Base-by-base conservation (phyloP, 2,888 invertebrate genomes). In the Tyria jacobaeae region DNA sequence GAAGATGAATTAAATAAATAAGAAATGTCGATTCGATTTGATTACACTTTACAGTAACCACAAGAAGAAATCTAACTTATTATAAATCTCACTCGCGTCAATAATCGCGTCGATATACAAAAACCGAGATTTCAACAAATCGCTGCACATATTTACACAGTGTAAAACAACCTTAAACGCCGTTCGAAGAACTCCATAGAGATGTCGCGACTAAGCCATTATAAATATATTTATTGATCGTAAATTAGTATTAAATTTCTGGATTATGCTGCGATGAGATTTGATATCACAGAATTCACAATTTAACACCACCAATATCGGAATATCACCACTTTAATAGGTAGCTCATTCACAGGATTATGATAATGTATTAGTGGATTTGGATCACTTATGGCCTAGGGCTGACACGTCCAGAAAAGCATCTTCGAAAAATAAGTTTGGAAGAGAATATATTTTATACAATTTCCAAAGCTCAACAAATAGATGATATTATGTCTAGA, bases 191-290 rank as follows among this genome's bases (percentile, higher is more conserved):
- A 59, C 64, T 62, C 69, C 71, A 73, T 68, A 76, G 62, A 68
- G 70, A 78, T 81, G 83, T 84, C 83, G 80, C 79, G 79, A 84
- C 78, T 70, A 61, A 51, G 68, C 75, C 73, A 83, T 81, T 87
- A 81, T 76, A 70, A 74, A 73, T 75, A 82, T 86, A 86, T 87
- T 87, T 87, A 88, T 84, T 52, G 79, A 60, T 76, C 79, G 78
- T 89, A 90, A 88, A 82, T 88, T 83, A 75, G 75, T 81, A 83
- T 86, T 85, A 85, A 83, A 83, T 87, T 82, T 83, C 75, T 78
- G 78, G 80, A 85, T 86, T 85, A 88, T 84, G 75, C 80, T 70
- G 69, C 78, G 86, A 85, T 87, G 87, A 87, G 84, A 83, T 86
- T 83, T 77, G 77, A 85, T 87, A 83, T 80, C 79, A 74, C 66